Evolutionary conservation across 2,888 invertebrate species (phyloP).

Genomic region (Perizoma flavofasciatum): DNA sequence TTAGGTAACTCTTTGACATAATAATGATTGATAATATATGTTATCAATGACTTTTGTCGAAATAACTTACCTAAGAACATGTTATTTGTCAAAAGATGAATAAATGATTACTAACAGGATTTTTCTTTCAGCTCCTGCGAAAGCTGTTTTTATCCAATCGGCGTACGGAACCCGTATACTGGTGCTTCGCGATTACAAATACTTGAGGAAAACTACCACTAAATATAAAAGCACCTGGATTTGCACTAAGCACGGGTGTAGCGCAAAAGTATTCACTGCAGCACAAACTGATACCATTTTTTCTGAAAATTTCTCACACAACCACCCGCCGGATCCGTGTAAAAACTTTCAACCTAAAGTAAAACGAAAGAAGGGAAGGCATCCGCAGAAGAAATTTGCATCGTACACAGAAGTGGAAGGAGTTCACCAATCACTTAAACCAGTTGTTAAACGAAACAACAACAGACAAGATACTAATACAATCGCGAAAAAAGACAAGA

Average conservation of each 20-base stretch:
- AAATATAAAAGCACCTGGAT: slow-evolving; percentile 1
- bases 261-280: slow-evolving; percentile 8
- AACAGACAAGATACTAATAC: slow-evolving; percentile 7
- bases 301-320: neutral
- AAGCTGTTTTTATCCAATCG: slow-evolving; percentile 4
- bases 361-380: neutral
- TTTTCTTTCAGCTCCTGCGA: slow-evolving; percentile 10
- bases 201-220: slow-evolving; percentile 3
- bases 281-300: neutral
- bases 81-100: too few species aligned
- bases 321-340: neutral
- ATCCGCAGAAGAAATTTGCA: too few species aligned
- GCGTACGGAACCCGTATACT: neutral
- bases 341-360: too few species aligned
- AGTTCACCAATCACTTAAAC: slow-evolving; percentile 10
- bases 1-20: too few species aligned
- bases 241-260: slow-evolving; percentile 6
- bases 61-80: too few species aligned
- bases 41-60: too few species aligned
- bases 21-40: too few species aligned
- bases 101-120: neutral
- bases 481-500: neutral
- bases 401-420: slow-evolving; percentile 16
- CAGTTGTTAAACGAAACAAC: slow-evolving; percentile 14
- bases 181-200: slow-evolving; percentile 10